Conservation (phyloP, 2,888 invertebrate species). For the Amphipoea lucens region DNA sequence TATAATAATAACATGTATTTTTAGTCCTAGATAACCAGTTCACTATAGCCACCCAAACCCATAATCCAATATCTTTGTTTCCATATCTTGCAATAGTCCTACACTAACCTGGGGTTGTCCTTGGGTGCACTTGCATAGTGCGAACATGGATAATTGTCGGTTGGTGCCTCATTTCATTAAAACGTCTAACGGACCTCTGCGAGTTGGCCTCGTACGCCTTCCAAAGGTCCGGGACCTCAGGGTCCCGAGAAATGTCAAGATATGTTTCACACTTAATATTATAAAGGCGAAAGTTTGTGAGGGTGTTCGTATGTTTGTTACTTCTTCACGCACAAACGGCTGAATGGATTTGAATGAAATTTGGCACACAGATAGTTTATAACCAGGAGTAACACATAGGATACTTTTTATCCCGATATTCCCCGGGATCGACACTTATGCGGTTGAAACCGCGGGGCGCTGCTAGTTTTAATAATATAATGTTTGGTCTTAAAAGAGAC, state of each 20-base stretch:
- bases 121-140: not conserved
- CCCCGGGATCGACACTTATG: too few species aligned
- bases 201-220: not conserved
- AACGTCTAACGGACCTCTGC: not conserved
- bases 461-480: not conserved
- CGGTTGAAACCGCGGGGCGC: too few species aligned
- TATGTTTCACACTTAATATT: too few species aligned
- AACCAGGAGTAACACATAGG: too few species aligned
- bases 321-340: too few species aligned
- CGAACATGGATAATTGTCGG: not conserved
- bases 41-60: not conserved
- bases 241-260: not conserved
- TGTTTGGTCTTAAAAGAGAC: not conserved
- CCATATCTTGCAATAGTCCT: not conserved
- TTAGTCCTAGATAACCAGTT: not conserved
- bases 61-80: not conserved
- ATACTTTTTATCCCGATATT: too few species aligned
- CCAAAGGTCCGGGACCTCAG: not conserved
- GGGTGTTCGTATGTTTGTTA: too few species aligned
- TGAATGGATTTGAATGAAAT: too few species aligned
- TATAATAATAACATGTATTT: not conserved
- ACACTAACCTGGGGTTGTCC: not conserved
- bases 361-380: too few species aligned
- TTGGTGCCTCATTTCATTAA: not conserved
- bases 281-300: too few species aligned